phyloP scores from a whole-genome alignment of 2,113 vertebrate genomes.

The Pithys albifrons region DNA sequence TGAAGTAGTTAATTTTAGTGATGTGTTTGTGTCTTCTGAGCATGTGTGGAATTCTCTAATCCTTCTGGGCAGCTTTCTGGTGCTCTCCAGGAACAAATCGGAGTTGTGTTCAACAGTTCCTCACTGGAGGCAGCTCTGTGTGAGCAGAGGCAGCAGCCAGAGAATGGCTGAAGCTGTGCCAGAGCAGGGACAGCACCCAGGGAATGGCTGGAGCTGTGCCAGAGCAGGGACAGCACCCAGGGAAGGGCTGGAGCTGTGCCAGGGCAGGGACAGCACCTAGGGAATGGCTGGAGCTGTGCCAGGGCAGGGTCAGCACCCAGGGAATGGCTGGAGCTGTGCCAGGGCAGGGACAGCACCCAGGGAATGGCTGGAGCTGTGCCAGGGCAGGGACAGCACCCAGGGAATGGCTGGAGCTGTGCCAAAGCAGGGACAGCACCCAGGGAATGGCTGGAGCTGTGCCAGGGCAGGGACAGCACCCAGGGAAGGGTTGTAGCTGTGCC shows the following conservation, averaged over 20 bases:
- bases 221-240: rapidly evolving
- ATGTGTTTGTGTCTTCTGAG: not conserved
- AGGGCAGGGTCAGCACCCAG: rapidly evolving
- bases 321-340: rapidly evolving
- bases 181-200: rapidly evolving
- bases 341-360: rapidly evolving
- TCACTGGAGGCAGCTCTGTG: not conserved
- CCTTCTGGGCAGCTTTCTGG: not conserved
- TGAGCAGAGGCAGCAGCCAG: rapidly evolving
- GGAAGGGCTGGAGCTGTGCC: rapidly evolving
- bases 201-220: rapidly evolving
- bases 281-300: rapidly evolving
- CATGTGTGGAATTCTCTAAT: not conserved
- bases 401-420: rapidly evolving
- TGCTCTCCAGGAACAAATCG: not conserved
- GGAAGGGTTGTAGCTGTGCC: rapidly evolving
- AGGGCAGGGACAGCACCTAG: rapidly evolving
- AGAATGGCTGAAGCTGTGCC: rapidly evolving
- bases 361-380: rapidly evolving
- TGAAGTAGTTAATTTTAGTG: not conserved
- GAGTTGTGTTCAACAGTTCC: not conserved
- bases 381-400: rapidly evolving
- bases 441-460: rapidly evolving
- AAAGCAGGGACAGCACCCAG: rapidly evolving
- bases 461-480: rapidly evolving